Base-by-base conservation (phyloP, 2,797 vertebrate genomes). In the Jordanella pulchra region DNA sequence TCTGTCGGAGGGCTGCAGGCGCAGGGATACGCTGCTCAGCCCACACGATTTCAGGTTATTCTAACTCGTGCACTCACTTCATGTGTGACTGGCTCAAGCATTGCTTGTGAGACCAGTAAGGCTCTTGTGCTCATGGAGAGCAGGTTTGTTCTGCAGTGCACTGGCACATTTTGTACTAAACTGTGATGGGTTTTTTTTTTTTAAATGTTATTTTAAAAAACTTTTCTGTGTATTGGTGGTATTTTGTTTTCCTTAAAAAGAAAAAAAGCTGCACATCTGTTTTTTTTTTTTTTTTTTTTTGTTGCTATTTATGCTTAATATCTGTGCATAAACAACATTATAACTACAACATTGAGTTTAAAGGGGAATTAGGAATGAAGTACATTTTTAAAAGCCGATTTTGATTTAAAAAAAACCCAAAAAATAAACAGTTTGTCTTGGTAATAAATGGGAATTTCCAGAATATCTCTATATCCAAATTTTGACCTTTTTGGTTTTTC, bases 1-100 rank as follows among this genome's bases (percentile, higher is more conserved):
- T 81, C 65, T 78, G 77, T 85, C 77, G 82, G 81, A 82, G 73
- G 58, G 67, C 83, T 78, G 71, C 72, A 87, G 84, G 74, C 55
- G 56, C 75, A 82, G 80, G 83, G 77, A 79, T 87, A 58, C 75
- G 75, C 83, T 89, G 81, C 68, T 84, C 79, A 79, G 76, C 88
- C 84, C 83, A 86, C 89, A 86, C 83, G 83, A 74, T 89, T 75
- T 84, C 78, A 83, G 76, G 79, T 87, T 88, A 64, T 87, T 81
- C 80, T 78, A 85, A 84, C 76, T 86, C 65, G 13, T 81, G 75
- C 54, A 65, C 68, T 87, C 68, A 23, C 69, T 51, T 65, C 67
- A 61, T 78, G 75, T 77, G 67, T 81, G 84, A 83, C 81, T 85
- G 81, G 67, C 79, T 79, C 42, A 3, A 76, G 69, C 73, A 39